These are phyloP conservation scores for Pachyramphus minor DNA, from an alignment of 2,113 vertebrate species.

Conservation along the genomic window DNA sequence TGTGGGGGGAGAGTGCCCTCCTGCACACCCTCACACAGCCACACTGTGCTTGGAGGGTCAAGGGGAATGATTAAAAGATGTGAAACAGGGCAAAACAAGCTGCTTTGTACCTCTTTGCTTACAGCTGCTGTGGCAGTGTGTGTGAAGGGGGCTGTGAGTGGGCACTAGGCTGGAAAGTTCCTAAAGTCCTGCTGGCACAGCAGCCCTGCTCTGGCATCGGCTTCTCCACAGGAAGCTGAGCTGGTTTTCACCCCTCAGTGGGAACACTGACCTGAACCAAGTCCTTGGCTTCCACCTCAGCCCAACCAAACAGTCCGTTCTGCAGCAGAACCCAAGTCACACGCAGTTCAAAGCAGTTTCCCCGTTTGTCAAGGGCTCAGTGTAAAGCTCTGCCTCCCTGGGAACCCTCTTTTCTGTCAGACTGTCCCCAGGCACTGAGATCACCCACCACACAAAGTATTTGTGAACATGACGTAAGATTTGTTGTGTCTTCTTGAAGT, in stretches of 20 bases:
- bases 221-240: background rate
- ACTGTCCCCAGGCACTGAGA: background rate
- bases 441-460: background rate
- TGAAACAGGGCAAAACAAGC: background rate
- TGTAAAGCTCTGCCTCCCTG: background rate
- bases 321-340: background rate
- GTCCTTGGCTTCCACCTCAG: background rate
- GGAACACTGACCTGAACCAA: background rate
- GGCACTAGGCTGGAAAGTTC: background rate
- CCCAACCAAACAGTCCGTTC: background rate
- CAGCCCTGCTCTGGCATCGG: background rate
- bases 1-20: background rate
- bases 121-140: fast-evolving
- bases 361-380: background rate
- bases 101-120: background rate
- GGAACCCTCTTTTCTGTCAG: background rate
- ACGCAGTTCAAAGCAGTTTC: background rate
- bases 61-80: background rate
- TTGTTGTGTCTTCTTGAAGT: background rate
- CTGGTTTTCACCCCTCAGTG: background rate
- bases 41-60: background rate
- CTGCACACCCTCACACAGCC: background rate
- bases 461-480: background rate
- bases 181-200: background rate
- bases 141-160: fast-evolving